A percentile compares a stretch with the other conserved stretches of the same genome.
Conservation (phyloP, 2,888 invertebrate genomes). For the Hylaea fasciaria region DNA sequence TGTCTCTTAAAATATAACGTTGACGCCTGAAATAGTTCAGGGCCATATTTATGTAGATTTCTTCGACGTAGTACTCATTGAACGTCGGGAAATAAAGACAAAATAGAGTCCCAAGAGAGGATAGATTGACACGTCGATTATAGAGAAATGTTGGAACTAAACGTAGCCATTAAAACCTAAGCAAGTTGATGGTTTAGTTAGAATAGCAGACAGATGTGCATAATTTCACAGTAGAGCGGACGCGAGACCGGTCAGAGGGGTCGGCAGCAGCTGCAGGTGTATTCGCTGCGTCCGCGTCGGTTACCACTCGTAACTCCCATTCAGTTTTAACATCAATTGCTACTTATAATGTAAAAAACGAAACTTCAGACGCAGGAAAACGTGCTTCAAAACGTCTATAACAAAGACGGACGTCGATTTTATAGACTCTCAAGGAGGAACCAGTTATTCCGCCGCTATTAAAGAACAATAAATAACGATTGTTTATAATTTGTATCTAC, state of each 20-base stretch:
- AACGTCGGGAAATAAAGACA: not conserved
- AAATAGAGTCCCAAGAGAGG: not conserved
- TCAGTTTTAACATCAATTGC: not conserved
- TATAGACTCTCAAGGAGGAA: slow-evolving; percentile 26
- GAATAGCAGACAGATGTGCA: slow-evolving; percentile 64
- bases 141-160: not conserved
- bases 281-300: slow-evolving; percentile 30
- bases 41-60: slow-evolving; percentile 11
- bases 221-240: slow-evolving; percentile 79
- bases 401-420: slow-evolving; percentile 18
- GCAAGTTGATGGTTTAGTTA: slow-evolving; percentile 43
- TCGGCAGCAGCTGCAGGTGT: slow-evolving; percentile 73
- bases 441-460: slow-evolving; percentile 19
- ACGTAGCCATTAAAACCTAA: slow-evolving; percentile 13
- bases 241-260: slow-evolving; percentile 73
- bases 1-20: slow-evolving; percentile 23
- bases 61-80: not conserved
- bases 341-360: not conserved
- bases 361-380: slow-evolving; percentile 3
- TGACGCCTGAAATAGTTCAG: slow-evolving; percentile 27
- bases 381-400: slow-evolving; percentile 18
- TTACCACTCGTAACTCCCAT: slow-evolving; percentile 18
- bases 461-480: slow-evolving; percentile 29
- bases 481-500: slow-evolving; percentile 29
- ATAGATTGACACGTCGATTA: too few relatives aligned